Evolutionary conservation across 2,888 invertebrate genomes (phyloP).

Genomic region (Lypha dubia): DNA sequence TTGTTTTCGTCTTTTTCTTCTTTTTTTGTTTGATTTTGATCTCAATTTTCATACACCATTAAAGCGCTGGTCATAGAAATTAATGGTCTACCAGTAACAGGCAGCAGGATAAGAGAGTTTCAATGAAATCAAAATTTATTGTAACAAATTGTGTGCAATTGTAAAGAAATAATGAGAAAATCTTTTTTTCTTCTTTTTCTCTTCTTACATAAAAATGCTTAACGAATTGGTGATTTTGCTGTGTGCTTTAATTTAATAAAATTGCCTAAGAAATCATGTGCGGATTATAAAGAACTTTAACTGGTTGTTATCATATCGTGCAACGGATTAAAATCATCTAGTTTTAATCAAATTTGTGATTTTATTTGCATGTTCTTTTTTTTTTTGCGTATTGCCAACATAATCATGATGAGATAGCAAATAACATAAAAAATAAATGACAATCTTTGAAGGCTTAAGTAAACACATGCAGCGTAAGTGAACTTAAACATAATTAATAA

Average conservation of each 20-base stretch:
- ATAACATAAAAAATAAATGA: slow-evolving; percentile 53
- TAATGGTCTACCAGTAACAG: slow-evolving; percentile 52
- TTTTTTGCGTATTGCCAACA: slow-evolving; percentile 25
- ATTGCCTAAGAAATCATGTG: slow-evolving; percentile 29
- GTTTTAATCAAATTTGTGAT: slow-evolving; percentile 35
- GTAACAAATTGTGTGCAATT: slow-evolving; percentile 57
- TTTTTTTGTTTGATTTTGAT: slow-evolving; percentile 1
- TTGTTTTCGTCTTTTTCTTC: too few relatives aligned
- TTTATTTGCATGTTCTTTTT: slow-evolving; percentile 5
- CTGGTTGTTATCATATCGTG: slow-evolving; percentile 25
- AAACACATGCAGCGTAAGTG: not conserved
- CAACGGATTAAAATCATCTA: slow-evolving; percentile 10
- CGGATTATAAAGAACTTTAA: slow-evolving; percentile 32
- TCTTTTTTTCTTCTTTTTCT: not conserved
- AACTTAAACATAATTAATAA: not conserved
- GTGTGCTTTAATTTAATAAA: not conserved
- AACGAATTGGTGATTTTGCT: slow-evolving; percentile 38
- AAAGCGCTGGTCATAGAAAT: slow-evolving; percentile 47
- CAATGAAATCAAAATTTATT: slow-evolving; percentile 56
- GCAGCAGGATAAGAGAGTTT: slow-evolving; percentile 54
- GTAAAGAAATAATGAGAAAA: slow-evolving; percentile 23
- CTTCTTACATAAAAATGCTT: not conserved
- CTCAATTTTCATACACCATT: slow-evolving; percentile 31
- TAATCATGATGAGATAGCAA: slow-evolving; percentile 59
- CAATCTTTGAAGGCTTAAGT: slow-evolving; percentile 40